Conservation (phyloP, 2,113 vertebrate species). For the Sebastes fasciatus region DNA sequence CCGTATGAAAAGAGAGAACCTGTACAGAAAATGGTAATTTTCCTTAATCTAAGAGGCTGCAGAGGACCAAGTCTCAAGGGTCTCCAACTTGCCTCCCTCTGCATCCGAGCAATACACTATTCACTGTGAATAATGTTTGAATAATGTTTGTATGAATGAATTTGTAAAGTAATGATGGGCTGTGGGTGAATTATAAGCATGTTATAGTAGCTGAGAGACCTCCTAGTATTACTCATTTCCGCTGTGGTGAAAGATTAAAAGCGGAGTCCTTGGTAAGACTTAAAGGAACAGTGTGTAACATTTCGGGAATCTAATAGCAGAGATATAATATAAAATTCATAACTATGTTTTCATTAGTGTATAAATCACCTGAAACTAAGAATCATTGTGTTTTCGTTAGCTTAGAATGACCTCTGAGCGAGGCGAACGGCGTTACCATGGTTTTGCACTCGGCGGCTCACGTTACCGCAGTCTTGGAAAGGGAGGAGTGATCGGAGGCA, state of each 20-base stretch:
- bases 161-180: not conserved
- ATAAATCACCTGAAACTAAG: too few relatives aligned
- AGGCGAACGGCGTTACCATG: too few relatives aligned
- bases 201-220: too few relatives aligned
- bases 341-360: too few relatives aligned
- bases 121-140: slow-evolving; percentile 10
- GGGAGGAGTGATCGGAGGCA: too few relatives aligned
- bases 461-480: too few relatives aligned
- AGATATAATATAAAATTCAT: too few relatives aligned
- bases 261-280: not conserved
- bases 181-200: not conserved
- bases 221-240: not conserved
- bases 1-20: not conserved
- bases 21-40: not conserved
- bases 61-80: not conserved
- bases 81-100: not conserved
- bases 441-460: too few relatives aligned
- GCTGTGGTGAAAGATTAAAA: not conserved
- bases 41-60: not conserved
- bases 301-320: too few relatives aligned
- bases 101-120: not conserved
- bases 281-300: not conserved
- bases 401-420: too few relatives aligned
- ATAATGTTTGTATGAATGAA: not conserved
- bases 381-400: too few relatives aligned